Conservation (phyloP, 2,113 vertebrate genomes). For the Panthera uncia region DNA sequence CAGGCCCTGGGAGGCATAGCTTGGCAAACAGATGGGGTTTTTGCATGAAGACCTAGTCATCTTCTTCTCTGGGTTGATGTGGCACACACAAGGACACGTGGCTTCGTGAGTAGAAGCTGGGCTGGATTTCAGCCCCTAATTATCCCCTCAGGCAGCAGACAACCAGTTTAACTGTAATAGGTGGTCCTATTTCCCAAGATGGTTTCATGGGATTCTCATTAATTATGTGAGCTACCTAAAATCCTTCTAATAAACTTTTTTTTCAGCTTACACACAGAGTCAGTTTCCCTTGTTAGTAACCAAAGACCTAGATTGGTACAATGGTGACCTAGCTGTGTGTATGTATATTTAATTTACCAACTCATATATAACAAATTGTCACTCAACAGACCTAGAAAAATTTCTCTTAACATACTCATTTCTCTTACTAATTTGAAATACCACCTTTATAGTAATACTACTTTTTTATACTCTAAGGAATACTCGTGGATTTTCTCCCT, state of each 20-base stretch:
- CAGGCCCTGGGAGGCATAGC: neutral
- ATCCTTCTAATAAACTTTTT: neutral
- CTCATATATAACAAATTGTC: neutral
- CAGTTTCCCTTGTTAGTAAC: neutral
- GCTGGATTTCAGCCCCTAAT: neutral
- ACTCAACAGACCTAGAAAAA: neutral
- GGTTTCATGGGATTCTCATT: neutral
- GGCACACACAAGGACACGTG: neutral
- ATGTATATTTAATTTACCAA: neutral
- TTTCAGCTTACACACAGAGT: constrained; percentile 18
- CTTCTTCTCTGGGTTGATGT: neutral
- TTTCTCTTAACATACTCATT: constrained; percentile 16
- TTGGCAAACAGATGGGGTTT: neutral
- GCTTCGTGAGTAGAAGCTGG: neutral
- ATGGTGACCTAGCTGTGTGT: neutral
- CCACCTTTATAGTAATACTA: neutral
- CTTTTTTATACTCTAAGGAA: neutral
- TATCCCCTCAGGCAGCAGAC: neutral
- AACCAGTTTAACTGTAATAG: neutral
- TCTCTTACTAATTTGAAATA: neutral
- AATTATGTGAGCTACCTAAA: neutral
- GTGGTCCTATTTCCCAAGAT: neutral
- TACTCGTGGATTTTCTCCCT: neutral
- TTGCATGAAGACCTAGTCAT: neutral
- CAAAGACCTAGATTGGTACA: neutral